Evolutionary conservation across 2,113 vertebrate species (phyloP).

Genomic region (Panthera leo): DNA sequence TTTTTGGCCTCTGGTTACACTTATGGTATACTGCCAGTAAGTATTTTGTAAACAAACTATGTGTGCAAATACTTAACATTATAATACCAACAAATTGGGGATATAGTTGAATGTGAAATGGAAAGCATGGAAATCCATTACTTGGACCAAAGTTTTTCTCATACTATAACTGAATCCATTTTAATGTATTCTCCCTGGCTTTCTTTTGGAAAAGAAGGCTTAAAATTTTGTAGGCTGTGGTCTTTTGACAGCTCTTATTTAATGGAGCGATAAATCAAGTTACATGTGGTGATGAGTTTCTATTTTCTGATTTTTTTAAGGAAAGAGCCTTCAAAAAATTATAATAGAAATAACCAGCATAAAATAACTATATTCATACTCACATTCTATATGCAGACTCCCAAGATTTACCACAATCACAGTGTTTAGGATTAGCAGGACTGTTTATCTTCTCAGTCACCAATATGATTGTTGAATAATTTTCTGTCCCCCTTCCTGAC

Average conservation of each 20-base stretch:
- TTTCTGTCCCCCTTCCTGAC: neutral
- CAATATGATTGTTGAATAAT: neutral
- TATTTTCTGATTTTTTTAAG: constrained; percentile 14
- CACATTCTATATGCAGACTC: neutral
- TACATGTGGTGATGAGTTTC: neutral
- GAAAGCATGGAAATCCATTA: neutral
- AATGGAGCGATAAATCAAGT: neutral
- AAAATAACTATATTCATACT: neutral
- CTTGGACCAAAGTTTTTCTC: neutral
- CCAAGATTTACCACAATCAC: neutral
- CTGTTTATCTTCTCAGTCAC: neutral
- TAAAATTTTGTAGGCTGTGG: neutral
- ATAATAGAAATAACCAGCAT: neutral
- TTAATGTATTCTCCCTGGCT: neutral
- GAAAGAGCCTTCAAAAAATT: neutral
- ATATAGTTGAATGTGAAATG: neutral
- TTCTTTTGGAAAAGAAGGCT: neutral
- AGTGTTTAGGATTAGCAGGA: neutral
- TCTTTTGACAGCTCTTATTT: neutral
- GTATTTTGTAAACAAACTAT: neutral
- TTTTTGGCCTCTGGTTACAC: neutral
- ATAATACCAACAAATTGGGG: neutral
- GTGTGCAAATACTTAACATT: neutral
- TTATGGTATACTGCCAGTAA: neutral
- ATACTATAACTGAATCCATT: neutral